Evolutionary conservation across 2,113 vertebrate species (phyloP), one percentile per base, ranked within the genome.

Genomic region (Mus pahari): DNA sequence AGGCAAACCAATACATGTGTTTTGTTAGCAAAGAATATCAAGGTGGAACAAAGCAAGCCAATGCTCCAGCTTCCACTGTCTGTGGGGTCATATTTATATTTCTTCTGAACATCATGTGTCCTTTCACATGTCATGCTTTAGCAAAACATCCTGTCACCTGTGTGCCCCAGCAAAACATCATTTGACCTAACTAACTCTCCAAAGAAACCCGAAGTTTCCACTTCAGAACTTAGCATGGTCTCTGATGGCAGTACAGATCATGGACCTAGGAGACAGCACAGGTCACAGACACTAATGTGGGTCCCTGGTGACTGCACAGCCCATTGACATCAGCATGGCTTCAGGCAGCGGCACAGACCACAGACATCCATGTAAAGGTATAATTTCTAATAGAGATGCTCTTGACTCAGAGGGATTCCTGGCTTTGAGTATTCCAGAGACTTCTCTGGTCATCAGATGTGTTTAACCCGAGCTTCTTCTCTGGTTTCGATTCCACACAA

Each of bases 401-500:
- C 31, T 6, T 60, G 7, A 39, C 36, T 55, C 45, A 31, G 11
- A 77, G n/a, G 50, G 36, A 28, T 13, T 16, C 86, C 58, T 58
- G n/a, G 68, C 58, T 36, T 94, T 66, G 33, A 28, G 33, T 81
- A 26, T 39, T 90, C 55, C 62, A 53, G 83, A 91, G 33, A 4
- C 42, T 79, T 93, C 89, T 73, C 48, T 88, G 90, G 70, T 87
- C 26, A 33, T 58, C 55, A 33, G 53, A n/a, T 1, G 13, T 68
- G 81, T 68, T 82, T 78, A 89, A 42, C 13, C 50, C 24, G 64
- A 62, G 31, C 20, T 19, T 77, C 70, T 86, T 39, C 83, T 97
- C 58, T 71, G 48, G 33, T 79, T 95, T 94, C 36, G 14, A 31
- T 95, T 93, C 94, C 87, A 81, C 50, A 58, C 9, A 45, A 89